Conservation (phyloP, 2,797 vertebrate species). For the Trematomus bernacchii region DNA sequence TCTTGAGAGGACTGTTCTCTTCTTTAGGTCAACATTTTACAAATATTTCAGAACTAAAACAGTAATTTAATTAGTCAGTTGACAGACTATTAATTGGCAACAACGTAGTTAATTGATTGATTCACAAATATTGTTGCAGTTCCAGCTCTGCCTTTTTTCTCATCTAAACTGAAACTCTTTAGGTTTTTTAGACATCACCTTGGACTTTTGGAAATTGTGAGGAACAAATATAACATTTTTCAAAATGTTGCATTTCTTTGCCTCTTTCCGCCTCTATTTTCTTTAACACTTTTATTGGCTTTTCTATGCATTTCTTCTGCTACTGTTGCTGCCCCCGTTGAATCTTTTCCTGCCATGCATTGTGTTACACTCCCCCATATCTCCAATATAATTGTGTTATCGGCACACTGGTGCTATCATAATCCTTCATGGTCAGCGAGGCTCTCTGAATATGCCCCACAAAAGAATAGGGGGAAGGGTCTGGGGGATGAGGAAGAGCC, state of each 20-base stretch:
- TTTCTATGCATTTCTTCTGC: background rate
- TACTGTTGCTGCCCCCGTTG: background rate
- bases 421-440: slow-evolving; percentile 51
- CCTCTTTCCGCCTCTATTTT: background rate
- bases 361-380: slow-evolving; percentile 19
- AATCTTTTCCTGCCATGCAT: slow-evolving; percentile 22
- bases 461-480: slow-evolving; percentile 20
- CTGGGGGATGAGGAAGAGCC: slow-evolving; percentile 4
- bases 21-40: background rate
- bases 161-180: background rate
- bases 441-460: slow-evolving; percentile 33
- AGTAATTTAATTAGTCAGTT: background rate
- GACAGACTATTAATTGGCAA: too few relatives aligned
- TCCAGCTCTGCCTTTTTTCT: background rate
- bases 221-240: background rate
- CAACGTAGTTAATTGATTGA: too few relatives aligned
- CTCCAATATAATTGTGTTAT: slow-evolving; percentile 57
- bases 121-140: too few relatives aligned
- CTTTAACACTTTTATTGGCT: background rate
- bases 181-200: background rate
- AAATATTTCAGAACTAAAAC: background rate
- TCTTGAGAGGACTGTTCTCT: background rate
- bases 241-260: background rate
- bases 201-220: background rate
- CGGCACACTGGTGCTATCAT: slow-evolving; percentile 42